Base-by-base conservation (phyloP, 2,888 invertebrate species). In the Chrysodeixis includens region DNA sequence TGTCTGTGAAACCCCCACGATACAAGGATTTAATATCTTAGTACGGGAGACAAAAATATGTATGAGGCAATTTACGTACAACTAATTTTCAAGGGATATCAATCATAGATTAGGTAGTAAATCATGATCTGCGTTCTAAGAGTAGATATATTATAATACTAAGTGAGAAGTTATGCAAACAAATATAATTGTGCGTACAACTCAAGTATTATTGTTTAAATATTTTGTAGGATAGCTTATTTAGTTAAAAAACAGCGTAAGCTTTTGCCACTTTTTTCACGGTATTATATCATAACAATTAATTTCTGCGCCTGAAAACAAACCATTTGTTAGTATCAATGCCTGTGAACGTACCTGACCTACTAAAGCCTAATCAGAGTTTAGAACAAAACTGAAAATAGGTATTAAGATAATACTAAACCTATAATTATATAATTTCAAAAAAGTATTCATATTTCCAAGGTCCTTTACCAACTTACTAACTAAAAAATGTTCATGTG, bases 291-390 rank as follows among this genome's bases (percentile, higher is more conserved):
- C 3, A 40, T n/a, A n/a, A 6, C 14, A 10, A 12, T n/a, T 1
- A 12, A n/a, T 12, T 35, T 35, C 7, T 40, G 40, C 6, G n/a
- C 40, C 40, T 40, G 40, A 40, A 40, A 40, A 40, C 40, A 40
- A 40, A 40, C n/a, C 40, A 6, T 40, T 40, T n/a, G 40, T 40
- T n/a, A 0, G n/a, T 40, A 14, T 8, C 7, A 26, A 63, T 22
- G n/a, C n/a, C 22, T 49, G 53, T 40, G 40, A 40, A 40, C n/a
- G 40, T 40, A 40, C 40, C 40, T 40, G 40, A 40, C 40, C 40
- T n/a, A 40, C 40, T 40, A n/a, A 40, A n/a, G n/a, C n/a, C 40
- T 40, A 40, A 40, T 40, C 40, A 40, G n/a, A 40, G 40, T 40
- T n/a, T n/a, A 40, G 40, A 40, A 40, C n/a, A n/a, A 40, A 40